Percentiles rank a stretch among this genome's conserved stretches.
phyloP scores from a whole-genome alignment of 2,888 invertebrate species.

The Drosophila dives region DNA sequence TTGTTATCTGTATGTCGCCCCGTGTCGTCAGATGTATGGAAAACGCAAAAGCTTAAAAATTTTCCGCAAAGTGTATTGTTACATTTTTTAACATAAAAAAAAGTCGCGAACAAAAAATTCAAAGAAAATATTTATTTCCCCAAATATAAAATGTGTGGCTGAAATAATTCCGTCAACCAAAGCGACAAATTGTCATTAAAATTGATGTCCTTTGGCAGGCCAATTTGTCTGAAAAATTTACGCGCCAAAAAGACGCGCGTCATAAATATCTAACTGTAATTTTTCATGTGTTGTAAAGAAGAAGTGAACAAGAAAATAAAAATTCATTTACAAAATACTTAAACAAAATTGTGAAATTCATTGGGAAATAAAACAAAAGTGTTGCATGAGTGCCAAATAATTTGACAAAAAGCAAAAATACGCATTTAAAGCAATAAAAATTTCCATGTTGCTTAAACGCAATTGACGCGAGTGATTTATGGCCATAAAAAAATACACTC shows the following conservation, averaged over 20 bases:
- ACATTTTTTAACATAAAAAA: slow-evolving; percentile 30
- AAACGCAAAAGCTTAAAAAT: slow-evolving; percentile 25
- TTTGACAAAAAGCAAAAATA: background rate
- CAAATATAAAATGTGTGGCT: background rate
- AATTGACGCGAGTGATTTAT: slow-evolving; percentile 44
- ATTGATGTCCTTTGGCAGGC: background rate
- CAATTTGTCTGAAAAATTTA: background rate
- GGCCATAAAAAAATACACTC: slow-evolving; percentile 32
- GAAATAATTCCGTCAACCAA: background rate
- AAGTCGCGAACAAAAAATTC: slow-evolving; percentile 8
- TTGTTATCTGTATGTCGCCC: slow-evolving; percentile 78
- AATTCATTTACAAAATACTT: background rate
- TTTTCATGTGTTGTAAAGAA: background rate
- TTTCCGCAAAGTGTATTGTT: slow-evolving; percentile 27
- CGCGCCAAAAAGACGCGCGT: slow-evolving; percentile 6
- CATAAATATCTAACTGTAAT: background rate
- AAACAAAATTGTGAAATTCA: slow-evolving; percentile 8
- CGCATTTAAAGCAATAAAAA: background rate
- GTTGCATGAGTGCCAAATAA: background rate
- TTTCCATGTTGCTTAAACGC: slow-evolving; percentile 19
- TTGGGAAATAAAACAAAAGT: background rate
- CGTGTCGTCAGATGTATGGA: slow-evolving; percentile 54
- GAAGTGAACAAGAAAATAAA: background rate
- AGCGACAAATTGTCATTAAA: slow-evolving; percentile 5
- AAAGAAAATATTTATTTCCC: background rate